Base-by-base conservation (phyloP, 1,140 invertebrate species). In the Drosophila bocqueti region DNA sequence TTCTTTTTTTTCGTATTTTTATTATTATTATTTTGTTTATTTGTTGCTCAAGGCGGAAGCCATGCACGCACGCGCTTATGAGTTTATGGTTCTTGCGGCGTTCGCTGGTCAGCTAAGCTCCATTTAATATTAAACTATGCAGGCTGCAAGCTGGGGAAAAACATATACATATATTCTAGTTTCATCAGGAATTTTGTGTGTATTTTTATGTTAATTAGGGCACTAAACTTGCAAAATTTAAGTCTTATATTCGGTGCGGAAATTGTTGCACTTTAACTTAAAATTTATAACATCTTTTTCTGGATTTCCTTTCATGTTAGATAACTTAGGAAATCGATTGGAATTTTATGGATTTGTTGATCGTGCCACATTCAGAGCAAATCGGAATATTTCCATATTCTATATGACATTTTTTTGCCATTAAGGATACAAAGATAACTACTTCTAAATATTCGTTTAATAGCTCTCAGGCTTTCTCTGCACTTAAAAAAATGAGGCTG, bases 41-140 rank as follows among this genome's bases (percentile, higher is more conserved):
- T 61, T 49, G 58, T 46, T 36, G 52, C 62, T 60, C 66, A 65
- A 58, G 65, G 79, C 85, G 85, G 85, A 90, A 90, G 82, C 79
- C 87, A 54, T 68, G 76, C 72, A 89, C 42, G 57, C 67, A 68
- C 77, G 74, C 69, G 60, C 63, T 52, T 49, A 34, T 61, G 43
- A 36, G 59, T 75, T 72, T 76, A 67, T 63, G 52, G 59, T 68
- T 75, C 69, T 78, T 73, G n/a, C 16, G n/a, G 34, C 45, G 40
- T 34, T 29, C 52, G 42, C 36, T 40, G 43, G 59, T 26, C 29
- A 38, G 26, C 31, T 45, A 21, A 64, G 54, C 43, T 47, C 36
- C 36, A 40, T 11, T 54, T 54, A 43, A 61, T 47, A 66, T 66
- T 46, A 26, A 18, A 62, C 10, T 36, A 4, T 45, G 58, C 29